Percentiles rank a stretch among this genome's conserved stretches.
These are phyloP conservation scores for Cosmorhoe ocellata DNA, from an alignment of 2,888 invertebrate species.

Conservation along the genomic window DNA sequence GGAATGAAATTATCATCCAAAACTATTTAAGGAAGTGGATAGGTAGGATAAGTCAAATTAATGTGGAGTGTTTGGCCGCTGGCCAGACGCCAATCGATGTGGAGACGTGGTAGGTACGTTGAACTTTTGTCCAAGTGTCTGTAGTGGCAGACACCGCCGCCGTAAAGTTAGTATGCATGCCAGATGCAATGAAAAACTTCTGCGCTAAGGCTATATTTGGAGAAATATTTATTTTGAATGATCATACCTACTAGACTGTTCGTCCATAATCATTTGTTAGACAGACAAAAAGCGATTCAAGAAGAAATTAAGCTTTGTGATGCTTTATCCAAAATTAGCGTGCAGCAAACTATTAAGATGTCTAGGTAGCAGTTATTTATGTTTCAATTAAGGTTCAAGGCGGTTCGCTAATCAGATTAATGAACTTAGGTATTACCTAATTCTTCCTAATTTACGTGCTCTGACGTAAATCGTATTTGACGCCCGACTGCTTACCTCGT, in stretches of 20 bases:
- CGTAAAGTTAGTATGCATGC: conserved; percentile 13
- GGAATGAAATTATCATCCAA: conserved; percentile 17
- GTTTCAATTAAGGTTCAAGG: conserved; percentile 41
- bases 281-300: too few relatives aligned
- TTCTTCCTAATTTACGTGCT: conserved; percentile 43
- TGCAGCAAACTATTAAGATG: conserved; percentile 38
- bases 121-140: conserved; percentile 61
- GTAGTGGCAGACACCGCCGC: conserved; percentile 23
- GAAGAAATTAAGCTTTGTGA: too few relatives aligned
- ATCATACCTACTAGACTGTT: too few relatives aligned
- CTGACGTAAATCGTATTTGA: conserved; percentile 35
- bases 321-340: conserved; percentile 19
- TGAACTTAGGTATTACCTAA: conserved; percentile 51
- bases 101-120: conserved; percentile 55
- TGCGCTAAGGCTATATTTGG: neutral
- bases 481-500: neutral
- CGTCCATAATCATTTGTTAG: too few relatives aligned
- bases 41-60: conserved; percentile 57
- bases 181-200: conserved; percentile 8
- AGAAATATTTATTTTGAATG: conserved; percentile 2
- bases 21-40: conserved; percentile 65
- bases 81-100: conserved; percentile 61
- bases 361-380: conserved; percentile 24
- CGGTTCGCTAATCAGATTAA: conserved; percentile 45
- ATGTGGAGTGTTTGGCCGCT: conserved; percentile 71